Conservation (phyloP, 2,797 vertebrate species). For the Halcyon smyrnensis region DNA sequence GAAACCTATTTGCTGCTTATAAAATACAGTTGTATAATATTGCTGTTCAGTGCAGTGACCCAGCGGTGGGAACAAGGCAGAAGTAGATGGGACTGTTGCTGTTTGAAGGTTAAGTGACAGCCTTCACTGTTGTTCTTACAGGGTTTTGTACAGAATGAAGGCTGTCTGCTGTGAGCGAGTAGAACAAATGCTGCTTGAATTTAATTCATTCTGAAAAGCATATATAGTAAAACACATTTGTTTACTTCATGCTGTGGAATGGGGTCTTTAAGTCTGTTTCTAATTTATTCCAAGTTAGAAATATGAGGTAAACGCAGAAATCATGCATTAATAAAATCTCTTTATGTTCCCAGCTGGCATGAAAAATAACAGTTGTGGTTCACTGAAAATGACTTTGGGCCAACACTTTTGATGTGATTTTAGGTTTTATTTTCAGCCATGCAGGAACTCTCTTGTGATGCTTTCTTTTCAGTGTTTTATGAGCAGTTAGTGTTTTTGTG, state of each 20-base stretch:
- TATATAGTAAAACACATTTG: slow-evolving; percentile 70
- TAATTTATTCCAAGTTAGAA: slow-evolving; percentile 68
- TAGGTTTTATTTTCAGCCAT: slow-evolving; percentile 65
- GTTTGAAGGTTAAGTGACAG: slow-evolving; percentile 45
- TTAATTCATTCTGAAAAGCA: slow-evolving; percentile 77
- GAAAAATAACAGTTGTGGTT: slow-evolving; percentile 66
- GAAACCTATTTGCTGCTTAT: background rate
- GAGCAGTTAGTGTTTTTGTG: slow-evolving; percentile 36
- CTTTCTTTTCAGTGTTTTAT: slow-evolving; percentile 51
- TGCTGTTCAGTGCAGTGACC: background rate
- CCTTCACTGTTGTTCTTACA: slow-evolving; percentile 67
- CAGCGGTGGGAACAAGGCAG: background rate
- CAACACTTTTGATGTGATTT: slow-evolving; percentile 60
- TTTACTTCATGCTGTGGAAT: slow-evolving; percentile 79
- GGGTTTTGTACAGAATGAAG: slow-evolving; percentile 81
- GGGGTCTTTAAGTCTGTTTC: slow-evolving; percentile 76
- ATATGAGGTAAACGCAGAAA: slow-evolving; percentile 64
- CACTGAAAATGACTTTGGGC: slow-evolving; percentile 61
- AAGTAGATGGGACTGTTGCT: background rate
- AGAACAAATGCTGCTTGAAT: slow-evolving; percentile 80
- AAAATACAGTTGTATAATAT: background rate
- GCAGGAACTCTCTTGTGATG: slow-evolving; percentile 11
- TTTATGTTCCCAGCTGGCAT: slow-evolving; percentile 63
- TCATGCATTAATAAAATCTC: slow-evolving; percentile 58
- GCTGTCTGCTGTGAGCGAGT: slow-evolving; percentile 80